Percentiles rank a stretch among this genome's conserved stretches.
Evolutionary conservation across 2,888 invertebrate genomes (phyloP).

Genomic region (Lasius fuliginosus): DNA sequence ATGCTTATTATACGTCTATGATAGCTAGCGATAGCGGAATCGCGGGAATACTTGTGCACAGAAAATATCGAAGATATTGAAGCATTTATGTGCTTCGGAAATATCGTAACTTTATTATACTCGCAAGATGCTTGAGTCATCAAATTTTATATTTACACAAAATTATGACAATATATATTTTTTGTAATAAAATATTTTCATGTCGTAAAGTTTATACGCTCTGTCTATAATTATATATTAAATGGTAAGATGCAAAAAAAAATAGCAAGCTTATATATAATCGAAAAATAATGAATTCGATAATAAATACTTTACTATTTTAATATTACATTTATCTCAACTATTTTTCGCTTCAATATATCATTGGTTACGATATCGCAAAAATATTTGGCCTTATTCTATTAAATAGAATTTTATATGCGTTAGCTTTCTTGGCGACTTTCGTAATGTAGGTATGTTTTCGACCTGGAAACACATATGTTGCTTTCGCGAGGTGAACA

Average conservation of each 20-base stretch:
- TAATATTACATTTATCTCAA: background rate
- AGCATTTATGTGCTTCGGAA: background rate
- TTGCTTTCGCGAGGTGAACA: conserved; percentile 34
- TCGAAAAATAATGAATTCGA: background rate
- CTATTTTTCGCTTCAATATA: background rate
- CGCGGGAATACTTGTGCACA: background rate
- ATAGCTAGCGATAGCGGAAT: conserved; percentile 48
- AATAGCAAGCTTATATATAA: background rate
- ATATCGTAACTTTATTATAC: conserved; percentile 4
- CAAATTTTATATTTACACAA: conserved; percentile 1
- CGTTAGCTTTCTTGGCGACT: conserved; percentile 15
- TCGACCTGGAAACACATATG: conserved; percentile 33
- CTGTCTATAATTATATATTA: conserved; percentile 1
- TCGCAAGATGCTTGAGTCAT: background rate
- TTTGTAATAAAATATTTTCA: background rate
- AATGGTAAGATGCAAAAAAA: background rate
- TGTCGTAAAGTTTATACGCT: background rate
- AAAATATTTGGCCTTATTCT: conserved; percentile 1
- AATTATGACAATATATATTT: background rate
- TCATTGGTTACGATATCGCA: background rate
- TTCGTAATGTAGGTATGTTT: conserved; percentile 40
- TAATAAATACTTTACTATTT: background rate
- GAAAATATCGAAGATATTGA: conserved; percentile 28
- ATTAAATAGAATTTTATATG: conserved; percentile 32
- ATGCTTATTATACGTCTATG: conserved; percentile 47